Conservation (phyloP, 2,797 vertebrate species). For the Coracias cyanogaster region DNA sequence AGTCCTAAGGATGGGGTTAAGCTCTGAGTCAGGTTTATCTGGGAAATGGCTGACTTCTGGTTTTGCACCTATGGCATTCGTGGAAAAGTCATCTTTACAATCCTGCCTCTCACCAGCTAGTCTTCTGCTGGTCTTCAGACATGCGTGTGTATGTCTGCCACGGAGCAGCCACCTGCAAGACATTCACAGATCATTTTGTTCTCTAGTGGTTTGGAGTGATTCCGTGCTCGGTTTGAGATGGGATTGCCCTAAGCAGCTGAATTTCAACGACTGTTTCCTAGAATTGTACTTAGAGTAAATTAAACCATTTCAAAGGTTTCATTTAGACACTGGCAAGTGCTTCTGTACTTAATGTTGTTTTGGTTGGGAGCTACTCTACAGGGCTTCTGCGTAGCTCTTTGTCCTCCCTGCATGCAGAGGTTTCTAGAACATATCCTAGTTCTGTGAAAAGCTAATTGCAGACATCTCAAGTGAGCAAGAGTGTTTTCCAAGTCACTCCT, state of each 20-base stretch:
- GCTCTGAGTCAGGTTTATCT: neutral
- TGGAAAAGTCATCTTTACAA: accelerated
- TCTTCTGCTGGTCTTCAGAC: neutral
- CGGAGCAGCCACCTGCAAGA: neutral
- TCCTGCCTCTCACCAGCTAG: neutral
- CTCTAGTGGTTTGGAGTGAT: neutral
- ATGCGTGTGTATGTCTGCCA: accelerated
- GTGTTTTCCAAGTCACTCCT: neutral
- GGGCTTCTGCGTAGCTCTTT: neutral
- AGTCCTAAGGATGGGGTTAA: neutral
- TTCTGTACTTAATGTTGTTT: neutral
- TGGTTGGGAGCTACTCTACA: neutral
- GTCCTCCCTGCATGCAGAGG: neutral
- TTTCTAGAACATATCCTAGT: neutral
- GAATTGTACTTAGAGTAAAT: neutral
- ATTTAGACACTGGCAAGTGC: neutral
- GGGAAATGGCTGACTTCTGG: neutral
- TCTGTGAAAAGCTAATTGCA: neutral
- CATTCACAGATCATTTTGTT: neutral
- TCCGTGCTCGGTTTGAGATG: neutral
- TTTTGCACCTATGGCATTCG: no score
- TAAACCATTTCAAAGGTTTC: neutral
- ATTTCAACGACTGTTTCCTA: neutral
- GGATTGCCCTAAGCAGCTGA: neutral
- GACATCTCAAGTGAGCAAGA: neutral